phyloP scores from a whole-genome alignment of 2,797 vertebrate genomes.

The Hafferia zeledoni region DNA sequence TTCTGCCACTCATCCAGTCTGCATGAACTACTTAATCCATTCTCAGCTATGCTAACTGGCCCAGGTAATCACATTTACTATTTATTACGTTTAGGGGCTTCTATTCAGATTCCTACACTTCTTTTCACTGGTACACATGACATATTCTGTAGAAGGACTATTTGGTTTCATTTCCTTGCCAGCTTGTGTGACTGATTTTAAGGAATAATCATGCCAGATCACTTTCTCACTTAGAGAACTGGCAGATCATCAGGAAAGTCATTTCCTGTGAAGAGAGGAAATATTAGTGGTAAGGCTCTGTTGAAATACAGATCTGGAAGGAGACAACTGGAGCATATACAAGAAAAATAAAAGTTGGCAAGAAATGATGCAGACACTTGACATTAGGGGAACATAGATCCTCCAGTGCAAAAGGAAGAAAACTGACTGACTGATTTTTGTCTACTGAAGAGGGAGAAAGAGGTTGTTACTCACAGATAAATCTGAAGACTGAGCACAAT shows the following conservation, averaged over 20 bases:
- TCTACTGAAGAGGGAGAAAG: not conserved
- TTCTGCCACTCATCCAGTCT: not conserved
- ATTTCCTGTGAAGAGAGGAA: not conserved
- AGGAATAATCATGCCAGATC: not conserved
- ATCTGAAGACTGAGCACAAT: not conserved
- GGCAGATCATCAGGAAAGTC: not conserved
- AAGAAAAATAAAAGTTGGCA: not conserved
- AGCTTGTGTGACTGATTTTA: not conserved
- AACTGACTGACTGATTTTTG: not conserved
- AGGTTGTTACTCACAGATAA: not conserved
- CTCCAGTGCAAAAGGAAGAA: not conserved
- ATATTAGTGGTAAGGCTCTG: not conserved
- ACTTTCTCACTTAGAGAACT: not conserved
- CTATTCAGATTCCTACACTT: not conserved
- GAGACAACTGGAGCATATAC: rapidly evolving
- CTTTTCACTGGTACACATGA: not conserved
- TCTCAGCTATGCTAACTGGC: not conserved
- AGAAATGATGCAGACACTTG: not conserved
- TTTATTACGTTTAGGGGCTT: not conserved
- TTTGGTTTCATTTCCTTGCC: not conserved
- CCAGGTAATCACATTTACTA: not conserved
- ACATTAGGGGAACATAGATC: not conserved
- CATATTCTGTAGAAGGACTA: not conserved
- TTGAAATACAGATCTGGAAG: not conserved
- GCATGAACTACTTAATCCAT: not conserved